Conservation (phyloP, 2,113 vertebrate species). For the Nematolebias whitei region DNA sequence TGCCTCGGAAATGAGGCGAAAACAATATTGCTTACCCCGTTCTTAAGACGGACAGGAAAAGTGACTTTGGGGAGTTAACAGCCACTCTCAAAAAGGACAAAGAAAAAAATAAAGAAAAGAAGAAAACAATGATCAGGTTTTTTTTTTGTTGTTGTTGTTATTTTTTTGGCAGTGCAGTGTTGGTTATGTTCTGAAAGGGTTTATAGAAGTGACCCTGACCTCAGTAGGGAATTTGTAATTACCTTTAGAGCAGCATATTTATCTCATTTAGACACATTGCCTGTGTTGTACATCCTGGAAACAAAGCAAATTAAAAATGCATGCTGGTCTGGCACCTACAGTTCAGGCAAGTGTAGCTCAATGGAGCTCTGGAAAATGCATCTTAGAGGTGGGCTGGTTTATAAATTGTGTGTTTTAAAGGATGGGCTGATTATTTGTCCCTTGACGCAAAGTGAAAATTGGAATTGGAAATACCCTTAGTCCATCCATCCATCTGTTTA, state of each 20-base stretch:
- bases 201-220: slow-evolving; percentile 35
- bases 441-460: too few relatives aligned
- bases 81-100: slow-evolving; percentile 39
- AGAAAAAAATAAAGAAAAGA: slow-evolving; percentile 9
- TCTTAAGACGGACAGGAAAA: slow-evolving; percentile 62
- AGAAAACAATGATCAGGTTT: slow-evolving; percentile 7
- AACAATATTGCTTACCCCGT: slow-evolving; percentile 55
- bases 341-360: slow-evolving; percentile 28
- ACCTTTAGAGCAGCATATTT: slow-evolving; percentile 46
- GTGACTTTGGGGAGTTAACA: slow-evolving; percentile 70
- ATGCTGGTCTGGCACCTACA: slow-evolving; percentile 35
- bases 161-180: neutral
- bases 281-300: slow-evolving; percentile 36
- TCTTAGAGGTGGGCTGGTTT: neutral
- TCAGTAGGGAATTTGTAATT: slow-evolving; percentile 45
- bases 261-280: slow-evolving; percentile 50
- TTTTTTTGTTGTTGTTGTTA: slow-evolving; percentile 1
- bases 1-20: slow-evolving; percentile 69
- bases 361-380: neutral
- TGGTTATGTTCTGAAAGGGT: slow-evolving; percentile 9
- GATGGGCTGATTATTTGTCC: too few relatives aligned
- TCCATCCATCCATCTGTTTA: too few relatives aligned
- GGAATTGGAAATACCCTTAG: too few relatives aligned
- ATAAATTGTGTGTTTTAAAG: neutral
- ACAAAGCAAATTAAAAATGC: slow-evolving; percentile 62